Evolutionary conservation across 2,888 invertebrate species (phyloP).

Genomic region (Xylophagus ater): DNA sequence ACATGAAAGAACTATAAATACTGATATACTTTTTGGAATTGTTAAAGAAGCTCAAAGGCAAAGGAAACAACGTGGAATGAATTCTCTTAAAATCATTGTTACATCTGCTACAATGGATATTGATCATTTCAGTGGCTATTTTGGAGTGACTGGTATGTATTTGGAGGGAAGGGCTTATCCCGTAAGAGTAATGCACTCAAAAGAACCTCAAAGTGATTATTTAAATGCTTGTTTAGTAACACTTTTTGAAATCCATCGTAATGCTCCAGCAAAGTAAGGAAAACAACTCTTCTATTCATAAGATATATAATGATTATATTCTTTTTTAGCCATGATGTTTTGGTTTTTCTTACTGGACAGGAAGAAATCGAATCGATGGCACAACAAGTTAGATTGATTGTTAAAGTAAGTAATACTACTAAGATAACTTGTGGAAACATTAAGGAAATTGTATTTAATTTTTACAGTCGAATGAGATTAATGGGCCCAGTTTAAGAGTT

Average conservation of each 20-base stretch:
- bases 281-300: background rate
- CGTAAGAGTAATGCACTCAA: slow-evolving; percentile 61
- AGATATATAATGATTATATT: background rate
- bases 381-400: slow-evolving; percentile 58
- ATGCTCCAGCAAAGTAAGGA: slow-evolving; percentile 66
- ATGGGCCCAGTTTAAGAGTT: slow-evolving; percentile 58
- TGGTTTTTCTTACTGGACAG: slow-evolving; percentile 91
- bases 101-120: slow-evolving; percentile 98
- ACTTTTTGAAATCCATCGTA: slow-evolving; percentile 78
- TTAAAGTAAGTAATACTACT: slow-evolving; percentile 43
- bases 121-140: slow-evolving; percentile 83
- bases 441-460: slow-evolving; percentile 4
- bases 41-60: slow-evolving; percentile 76
- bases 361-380: slow-evolving; percentile 90
- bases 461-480: slow-evolving; percentile 45
- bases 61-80: slow-evolving; percentile 44
- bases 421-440: background rate
- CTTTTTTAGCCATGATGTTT: slow-evolving; percentile 67
- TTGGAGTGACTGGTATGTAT: slow-evolving; percentile 77
- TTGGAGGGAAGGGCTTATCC: slow-evolving; percentile 82
- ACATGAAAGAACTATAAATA: slow-evolving; percentile 88
- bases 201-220: slow-evolving; percentile 69
- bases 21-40: slow-evolving; percentile 88
- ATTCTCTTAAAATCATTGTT: slow-evolving; percentile 64
- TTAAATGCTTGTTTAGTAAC: slow-evolving; percentile 72